Evolutionary conservation across 2,888 invertebrate genomes (phyloP).

Genomic region (Tetropium fuscum): DNA sequence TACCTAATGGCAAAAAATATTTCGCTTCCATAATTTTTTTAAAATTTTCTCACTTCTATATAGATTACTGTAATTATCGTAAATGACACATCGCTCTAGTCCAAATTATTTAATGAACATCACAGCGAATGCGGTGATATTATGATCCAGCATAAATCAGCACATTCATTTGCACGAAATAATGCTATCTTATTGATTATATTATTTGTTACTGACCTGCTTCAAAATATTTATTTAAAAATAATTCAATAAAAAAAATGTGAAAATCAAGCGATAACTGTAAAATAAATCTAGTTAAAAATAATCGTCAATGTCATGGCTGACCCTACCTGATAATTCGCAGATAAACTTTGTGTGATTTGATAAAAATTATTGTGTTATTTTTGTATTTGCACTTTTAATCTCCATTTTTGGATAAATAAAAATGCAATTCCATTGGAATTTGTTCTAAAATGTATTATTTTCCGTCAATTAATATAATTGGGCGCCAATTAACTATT

Average conservation of each 20-base stretch:
- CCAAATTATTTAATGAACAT: no score
- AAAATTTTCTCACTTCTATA: no score
- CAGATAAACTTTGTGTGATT: constrained; percentile 20
- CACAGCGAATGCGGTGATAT: no score
- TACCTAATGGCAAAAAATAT: no score
- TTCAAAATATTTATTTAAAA: constrained; percentile 39
- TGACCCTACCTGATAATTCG: constrained; percentile 37
- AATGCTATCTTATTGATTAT: constrained; percentile 32
- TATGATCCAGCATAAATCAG: no score
- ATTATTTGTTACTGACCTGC: constrained; percentile 47
- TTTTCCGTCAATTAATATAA: no score
- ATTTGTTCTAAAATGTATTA: no score
- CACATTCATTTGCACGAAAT: no score
- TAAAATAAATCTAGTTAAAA: constrained; percentile 34
- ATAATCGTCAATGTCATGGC: constrained; percentile 36
- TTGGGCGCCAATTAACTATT: no score
- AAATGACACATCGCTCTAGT: no score
- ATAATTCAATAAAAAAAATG: constrained; percentile 28
- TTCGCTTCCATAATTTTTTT: no score
- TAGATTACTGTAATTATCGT: no score
- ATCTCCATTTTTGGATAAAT: constrained; percentile 24
- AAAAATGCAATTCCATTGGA: constrained; percentile 17
- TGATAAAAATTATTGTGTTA: constrained; percentile 31
- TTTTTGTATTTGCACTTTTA: constrained; percentile 23
- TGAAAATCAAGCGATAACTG: constrained; percentile 26